Base-by-base conservation (phyloP, 2,113 vertebrate species). In the Alaudala cheleensis region DNA sequence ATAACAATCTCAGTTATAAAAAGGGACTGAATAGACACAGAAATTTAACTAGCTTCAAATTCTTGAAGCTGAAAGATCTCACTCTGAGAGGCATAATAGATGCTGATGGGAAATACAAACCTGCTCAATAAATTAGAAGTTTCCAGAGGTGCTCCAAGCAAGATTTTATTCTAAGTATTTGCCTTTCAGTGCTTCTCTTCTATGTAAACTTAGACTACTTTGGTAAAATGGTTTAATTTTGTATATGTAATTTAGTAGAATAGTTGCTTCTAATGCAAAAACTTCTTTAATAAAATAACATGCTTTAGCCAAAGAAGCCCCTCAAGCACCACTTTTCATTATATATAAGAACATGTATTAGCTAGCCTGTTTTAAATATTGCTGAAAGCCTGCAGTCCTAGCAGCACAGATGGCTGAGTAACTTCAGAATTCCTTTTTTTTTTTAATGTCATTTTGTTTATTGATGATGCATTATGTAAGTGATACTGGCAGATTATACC, bases 371-470 rank as follows among this genome's bases (percentile, higher is more conserved):
- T 93, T 96, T 80, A 95, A 93, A 81, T 86, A 82, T 65, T 85
- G 33, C 86, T 97, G 50, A 39, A 94, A 78, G 71, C 40, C 31
- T 92, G 33, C 24, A 88, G 44, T 91, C 81, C 93, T 71, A 58
- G 14, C 82, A 83, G 34, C 33, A 57, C 91, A 97, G 96, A 92
- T 94, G 94, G 94, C 49, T 56, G n/a, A 92, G 73, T 91, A 78
- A 49, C 77, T 93, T 92, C 40, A 78, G 91, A 81, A 82, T 95
- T 96, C 83, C 28, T 39, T 61, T 44, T 86, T 44, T 67, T 73
- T 61, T 96, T 80, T 87, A 71, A 78, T 96, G 54, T 92, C 37
- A 53, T 96, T 96, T 88, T 90, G 42, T 95, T 97, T 96, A 96
- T 96, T 97, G 88, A 96, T 95, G 49, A 90, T 83, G 60, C 22